phyloP scores from a whole-genome alignment of 2,888 invertebrate species.

The Eristalis pertinax region DNA sequence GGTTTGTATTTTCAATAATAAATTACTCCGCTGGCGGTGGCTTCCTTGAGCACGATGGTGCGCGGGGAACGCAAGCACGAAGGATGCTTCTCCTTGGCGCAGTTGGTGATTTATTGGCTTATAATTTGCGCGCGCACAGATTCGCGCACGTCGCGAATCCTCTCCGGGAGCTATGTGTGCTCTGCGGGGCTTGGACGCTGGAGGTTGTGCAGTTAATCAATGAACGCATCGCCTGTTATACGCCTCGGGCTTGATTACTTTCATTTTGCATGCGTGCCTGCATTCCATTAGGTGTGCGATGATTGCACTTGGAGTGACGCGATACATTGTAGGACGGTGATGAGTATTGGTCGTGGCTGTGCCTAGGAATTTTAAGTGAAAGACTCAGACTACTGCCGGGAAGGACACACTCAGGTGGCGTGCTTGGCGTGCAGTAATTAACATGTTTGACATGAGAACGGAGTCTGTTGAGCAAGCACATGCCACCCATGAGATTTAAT shows the following conservation, averaged over 20 bases:
- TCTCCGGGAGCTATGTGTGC: conserved; percentile 1
- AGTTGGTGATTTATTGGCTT: conserved; percentile 79
- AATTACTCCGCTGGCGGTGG: conserved; percentile 45
- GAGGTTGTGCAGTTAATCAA: conserved; percentile 57
- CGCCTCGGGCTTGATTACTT: conserved; percentile 60
- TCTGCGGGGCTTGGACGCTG: conserved; percentile 15
- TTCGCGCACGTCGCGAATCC: conserved; percentile 24
- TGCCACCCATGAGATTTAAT: not conserved
- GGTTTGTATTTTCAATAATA: conserved; percentile 78
- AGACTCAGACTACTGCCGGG: not conserved
- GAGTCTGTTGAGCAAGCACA: not conserved
- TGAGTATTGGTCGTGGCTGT: not conserved
- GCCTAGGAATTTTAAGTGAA: not conserved
- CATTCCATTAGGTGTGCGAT: conserved; percentile 58
- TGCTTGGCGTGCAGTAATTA: not conserved
- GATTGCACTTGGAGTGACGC: conserved; percentile 42
- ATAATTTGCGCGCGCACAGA: conserved; percentile 79
- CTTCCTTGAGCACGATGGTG: conserved; percentile 11
- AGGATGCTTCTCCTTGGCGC: conserved; percentile 58
- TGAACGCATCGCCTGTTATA: conserved; percentile 63
- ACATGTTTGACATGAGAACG: not conserved
- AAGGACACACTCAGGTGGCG: not conserved
- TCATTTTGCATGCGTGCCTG: conserved; percentile 61
- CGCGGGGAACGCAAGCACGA: conserved; percentile 8
- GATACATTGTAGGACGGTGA: conserved; percentile 39